A percentile compares a stretch with the other conserved stretches of the same genome.
Conservation (phyloP, 2,797 vertebrate species). For the Distichodus sexfasciatus region DNA sequence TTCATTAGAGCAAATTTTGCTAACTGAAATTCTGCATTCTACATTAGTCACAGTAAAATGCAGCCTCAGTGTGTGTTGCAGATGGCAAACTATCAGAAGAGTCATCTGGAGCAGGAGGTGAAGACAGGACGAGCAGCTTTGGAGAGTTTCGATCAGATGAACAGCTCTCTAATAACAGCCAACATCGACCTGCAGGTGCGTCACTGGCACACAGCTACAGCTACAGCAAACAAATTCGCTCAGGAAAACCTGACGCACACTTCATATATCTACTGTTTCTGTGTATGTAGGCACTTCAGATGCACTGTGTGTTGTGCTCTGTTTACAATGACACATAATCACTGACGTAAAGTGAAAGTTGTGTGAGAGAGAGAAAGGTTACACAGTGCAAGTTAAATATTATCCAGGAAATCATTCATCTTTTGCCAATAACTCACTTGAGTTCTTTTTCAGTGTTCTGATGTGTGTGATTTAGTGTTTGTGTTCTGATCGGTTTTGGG, state of each 20-base stretch:
- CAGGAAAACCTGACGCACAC: neutral
- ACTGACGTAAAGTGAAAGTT: neutral
- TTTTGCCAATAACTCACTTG: neutral
- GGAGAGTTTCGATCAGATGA: conserved; percentile 90
- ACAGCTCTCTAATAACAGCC: conserved; percentile 83
- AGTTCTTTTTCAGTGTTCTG: neutral
- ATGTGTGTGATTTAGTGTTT: neutral
- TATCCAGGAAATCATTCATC: neutral
- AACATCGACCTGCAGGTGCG: conserved; percentile 89
- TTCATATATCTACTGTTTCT: too few species aligned
- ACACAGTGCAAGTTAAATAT: neutral
- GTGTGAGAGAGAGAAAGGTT: neutral
- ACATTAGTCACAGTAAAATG: neutral
- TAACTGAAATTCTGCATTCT: neutral
- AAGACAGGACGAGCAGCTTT: conserved; percentile 82
- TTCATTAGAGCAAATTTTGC: neutral
- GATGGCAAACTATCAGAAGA: conserved; percentile 80
- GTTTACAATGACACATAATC: neutral
- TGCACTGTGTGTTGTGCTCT: too few species aligned
- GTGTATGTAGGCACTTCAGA: neutral
- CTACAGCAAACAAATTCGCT: neutral
- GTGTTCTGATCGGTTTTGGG: too few species aligned
- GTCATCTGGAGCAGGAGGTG: conserved; percentile 84
- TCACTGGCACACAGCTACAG: neutral
- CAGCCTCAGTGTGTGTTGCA: conserved; percentile 56